These are phyloP conservation scores for Phymorhynchus buccinoides DNA, from an alignment of 1,140 invertebrate genomes.

Conservation along the genomic window DNA sequence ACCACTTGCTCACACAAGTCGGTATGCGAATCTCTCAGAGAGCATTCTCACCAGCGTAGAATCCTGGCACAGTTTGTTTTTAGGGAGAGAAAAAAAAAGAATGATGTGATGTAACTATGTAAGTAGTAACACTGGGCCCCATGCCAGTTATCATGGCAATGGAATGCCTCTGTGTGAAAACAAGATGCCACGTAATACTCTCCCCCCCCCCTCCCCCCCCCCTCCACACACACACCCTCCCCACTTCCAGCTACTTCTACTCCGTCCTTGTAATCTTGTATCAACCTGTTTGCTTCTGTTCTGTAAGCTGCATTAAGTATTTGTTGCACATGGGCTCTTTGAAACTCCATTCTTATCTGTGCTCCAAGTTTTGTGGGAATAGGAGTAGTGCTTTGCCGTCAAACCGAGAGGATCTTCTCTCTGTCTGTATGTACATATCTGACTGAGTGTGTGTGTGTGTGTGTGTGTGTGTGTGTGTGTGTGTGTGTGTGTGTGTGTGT, in stretches of 20 bases:
- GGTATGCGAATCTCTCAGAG: neutral
- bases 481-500: too few relatives aligned
- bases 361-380: too few relatives aligned
- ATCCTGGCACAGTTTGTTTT: neutral
- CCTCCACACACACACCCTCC: neutral
- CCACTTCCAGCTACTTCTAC: neutral
- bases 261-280: neutral
- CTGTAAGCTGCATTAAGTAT: too few relatives aligned
- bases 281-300: too few relatives aligned
- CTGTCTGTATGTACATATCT: too few relatives aligned
- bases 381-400: too few relatives aligned
- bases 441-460: too few relatives aligned
- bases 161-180: constrained; percentile 22
- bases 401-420: too few relatives aligned
- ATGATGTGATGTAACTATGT: neutral
- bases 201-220: neutral
- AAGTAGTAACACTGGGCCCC: neutral
- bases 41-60: constrained; percentile 30
- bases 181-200: neutral
- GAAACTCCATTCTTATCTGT: too few relatives aligned
- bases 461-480: too few relatives aligned
- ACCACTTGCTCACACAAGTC: neutral
- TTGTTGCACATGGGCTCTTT: too few relatives aligned
- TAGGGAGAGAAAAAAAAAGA: neutral
- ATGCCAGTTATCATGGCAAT: constrained; percentile 14